Conservation (phyloP, 2,888 invertebrate genomes). For the Ganaspis brasiliensis region DNA sequence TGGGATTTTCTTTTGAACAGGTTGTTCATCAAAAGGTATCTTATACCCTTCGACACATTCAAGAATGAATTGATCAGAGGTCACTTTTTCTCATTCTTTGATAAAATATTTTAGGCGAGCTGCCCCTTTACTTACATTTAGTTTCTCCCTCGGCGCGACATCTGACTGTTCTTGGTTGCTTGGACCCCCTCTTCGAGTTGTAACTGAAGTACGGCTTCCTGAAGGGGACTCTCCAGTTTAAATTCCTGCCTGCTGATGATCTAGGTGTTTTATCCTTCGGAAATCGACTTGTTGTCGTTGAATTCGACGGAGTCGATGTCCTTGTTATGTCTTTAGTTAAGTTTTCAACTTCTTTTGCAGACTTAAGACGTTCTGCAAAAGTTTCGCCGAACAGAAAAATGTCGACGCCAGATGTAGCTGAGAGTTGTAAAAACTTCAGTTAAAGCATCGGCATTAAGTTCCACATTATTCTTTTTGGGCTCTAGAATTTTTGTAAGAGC, state of each 20-base stretch:
- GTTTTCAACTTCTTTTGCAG: not conserved
- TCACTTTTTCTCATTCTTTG: no score
- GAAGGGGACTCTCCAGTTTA: not conserved
- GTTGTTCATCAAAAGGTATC: no score
- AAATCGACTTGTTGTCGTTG: no score
- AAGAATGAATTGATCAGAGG: no score
- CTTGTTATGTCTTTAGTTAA: not conserved
- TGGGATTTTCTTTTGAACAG: no score
- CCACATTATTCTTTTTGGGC: not conserved
- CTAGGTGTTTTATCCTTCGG: not conserved
- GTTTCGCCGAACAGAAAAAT: constrained; percentile 26
- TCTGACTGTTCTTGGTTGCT: no score
- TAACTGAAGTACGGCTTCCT: not conserved
- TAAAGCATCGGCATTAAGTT: no score
- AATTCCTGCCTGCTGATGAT: not conserved
- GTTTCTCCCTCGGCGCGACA: no score
- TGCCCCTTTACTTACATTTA: no score
- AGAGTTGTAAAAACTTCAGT: not conserved
- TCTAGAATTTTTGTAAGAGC: not conserved
- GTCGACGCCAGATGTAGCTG: not conserved
- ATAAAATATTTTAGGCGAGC: no score
- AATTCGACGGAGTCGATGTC: not conserved
- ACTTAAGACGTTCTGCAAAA: not conserved
- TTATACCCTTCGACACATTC: no score
- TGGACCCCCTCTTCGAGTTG: not conserved